Evolutionary conservation across 2,888 invertebrate species (phyloP).

Genomic region (Aspidiotus destructor): DNA sequence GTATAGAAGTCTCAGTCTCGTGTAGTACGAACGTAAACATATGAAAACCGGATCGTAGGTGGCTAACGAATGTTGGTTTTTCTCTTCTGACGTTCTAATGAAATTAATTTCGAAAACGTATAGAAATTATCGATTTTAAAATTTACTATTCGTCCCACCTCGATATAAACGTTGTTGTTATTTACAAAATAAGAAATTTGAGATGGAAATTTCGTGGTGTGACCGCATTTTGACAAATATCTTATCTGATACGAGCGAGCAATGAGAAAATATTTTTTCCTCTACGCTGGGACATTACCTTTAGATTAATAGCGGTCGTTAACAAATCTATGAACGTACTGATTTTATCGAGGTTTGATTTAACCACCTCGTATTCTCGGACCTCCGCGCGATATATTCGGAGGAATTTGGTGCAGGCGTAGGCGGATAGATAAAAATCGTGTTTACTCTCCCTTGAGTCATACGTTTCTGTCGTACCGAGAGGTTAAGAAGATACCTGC

Average conservation of each 20-base stretch:
- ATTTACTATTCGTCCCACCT: background rate
- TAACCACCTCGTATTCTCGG: slow-evolving; percentile 1
- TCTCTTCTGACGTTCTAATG: no score
- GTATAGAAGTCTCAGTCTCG: no score
- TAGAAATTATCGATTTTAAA: no score
- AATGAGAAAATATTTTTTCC: background rate
- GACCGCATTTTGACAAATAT: background rate
- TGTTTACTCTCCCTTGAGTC: background rate
- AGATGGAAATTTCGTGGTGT: background rate
- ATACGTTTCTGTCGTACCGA: background rate
- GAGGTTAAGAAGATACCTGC: no score
- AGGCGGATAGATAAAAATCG: background rate
- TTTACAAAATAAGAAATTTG: background rate
- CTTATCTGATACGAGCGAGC: background rate
- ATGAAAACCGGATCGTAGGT: no score
- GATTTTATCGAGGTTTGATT: slow-evolving; percentile 1
- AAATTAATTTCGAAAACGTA: no score
- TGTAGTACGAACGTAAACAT: no score
- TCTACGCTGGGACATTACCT: no score
- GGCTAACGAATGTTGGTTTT: no score
- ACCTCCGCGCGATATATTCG: background rate
- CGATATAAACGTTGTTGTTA: background rate
- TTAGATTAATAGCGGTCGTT: background rate
- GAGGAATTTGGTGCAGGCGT: background rate
- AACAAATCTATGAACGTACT: background rate